Base-by-base conservation (phyloP, 2,888 invertebrate genomes). In the Lacanobia wlatinum region DNA sequence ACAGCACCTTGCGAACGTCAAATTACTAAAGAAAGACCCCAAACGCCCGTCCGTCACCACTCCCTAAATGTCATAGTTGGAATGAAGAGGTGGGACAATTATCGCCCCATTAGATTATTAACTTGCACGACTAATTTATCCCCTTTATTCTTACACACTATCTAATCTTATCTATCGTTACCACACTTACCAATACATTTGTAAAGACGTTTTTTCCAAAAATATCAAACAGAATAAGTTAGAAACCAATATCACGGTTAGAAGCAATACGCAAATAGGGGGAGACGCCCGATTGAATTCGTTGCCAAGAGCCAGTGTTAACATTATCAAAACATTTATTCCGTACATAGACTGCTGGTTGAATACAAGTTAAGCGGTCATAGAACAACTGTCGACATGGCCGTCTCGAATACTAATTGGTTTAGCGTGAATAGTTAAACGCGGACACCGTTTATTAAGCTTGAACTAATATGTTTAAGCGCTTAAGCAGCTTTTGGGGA, bases 351-450 rank as follows among this genome's bases (percentile, higher is more conserved):
- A 14, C 12, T 50, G 46, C 52, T 58, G 40, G 71, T 70, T 75
- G 72, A 66, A 62, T 75, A 84, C 82, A 80, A 76, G 78, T 74
- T 70, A 75, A 83, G 66, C 70, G 71, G 71, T 66, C 48, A 62
- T 66, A 77, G 69, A 74, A 85, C 86, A 86, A 82, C 83, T 71
- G 73, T 78, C 76, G 63, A 61, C 58, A 81, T 59, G 74, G 71
- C 80, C 82, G 84, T 80, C 72, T 78, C 80, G 94, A 91, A 94
- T 94, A 93, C 90, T 92, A 93, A 94, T 94, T 89, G 89, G 89
- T 90, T 92, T 91, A 92, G 72, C 82, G 87, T 86, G 80, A 85
- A 87, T 82, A 81, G 72, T 78, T 83, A 64, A 83, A 55, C 73
- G 73, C 65, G 63, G 74, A 72, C 77, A 75, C 65, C 52, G 73